Evolutionary conservation across 2,113 vertebrate species (phyloP).

Genomic region (Xiphias gladius): DNA sequence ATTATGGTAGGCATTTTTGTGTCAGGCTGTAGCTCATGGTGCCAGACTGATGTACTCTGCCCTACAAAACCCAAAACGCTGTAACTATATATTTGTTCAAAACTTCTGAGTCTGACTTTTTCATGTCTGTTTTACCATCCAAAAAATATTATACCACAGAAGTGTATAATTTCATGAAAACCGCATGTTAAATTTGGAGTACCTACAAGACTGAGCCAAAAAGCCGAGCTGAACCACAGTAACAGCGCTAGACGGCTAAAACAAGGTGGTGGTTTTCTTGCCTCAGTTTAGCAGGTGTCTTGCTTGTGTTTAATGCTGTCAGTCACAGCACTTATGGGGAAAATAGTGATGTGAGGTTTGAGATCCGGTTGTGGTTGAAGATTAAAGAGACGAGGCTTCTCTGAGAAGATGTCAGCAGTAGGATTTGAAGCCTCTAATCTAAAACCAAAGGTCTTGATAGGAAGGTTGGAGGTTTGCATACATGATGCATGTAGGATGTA

Average conservation of each 20-base stretch:
- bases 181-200: not conserved
- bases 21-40: conserved; percentile 35
- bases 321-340: not conserved
- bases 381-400: conserved; percentile 1
- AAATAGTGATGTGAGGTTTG: not conserved
- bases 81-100: not conserved
- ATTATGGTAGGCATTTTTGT: conserved; percentile 25
- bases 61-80: not conserved
- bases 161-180: not conserved
- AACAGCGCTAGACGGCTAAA: not conserved
- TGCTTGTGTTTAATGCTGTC: not conserved
- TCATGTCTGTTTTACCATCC: not conserved
- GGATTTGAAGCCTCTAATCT: conserved; percentile 12
- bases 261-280: not conserved
- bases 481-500: not conserved
- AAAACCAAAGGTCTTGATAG: not conserved
- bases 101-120: not conserved
- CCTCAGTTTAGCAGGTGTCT: not conserved
- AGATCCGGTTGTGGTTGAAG: conserved; percentile 3
- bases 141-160: not conserved
- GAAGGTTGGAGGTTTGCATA: not conserved
- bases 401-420: not conserved
- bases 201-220: not conserved
- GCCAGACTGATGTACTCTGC: conserved; percentile 27
- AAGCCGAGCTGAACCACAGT: not conserved